phyloP scores from a whole-genome alignment of 2,888 invertebrate genomes.

The Parthenolecanium corni region DNA sequence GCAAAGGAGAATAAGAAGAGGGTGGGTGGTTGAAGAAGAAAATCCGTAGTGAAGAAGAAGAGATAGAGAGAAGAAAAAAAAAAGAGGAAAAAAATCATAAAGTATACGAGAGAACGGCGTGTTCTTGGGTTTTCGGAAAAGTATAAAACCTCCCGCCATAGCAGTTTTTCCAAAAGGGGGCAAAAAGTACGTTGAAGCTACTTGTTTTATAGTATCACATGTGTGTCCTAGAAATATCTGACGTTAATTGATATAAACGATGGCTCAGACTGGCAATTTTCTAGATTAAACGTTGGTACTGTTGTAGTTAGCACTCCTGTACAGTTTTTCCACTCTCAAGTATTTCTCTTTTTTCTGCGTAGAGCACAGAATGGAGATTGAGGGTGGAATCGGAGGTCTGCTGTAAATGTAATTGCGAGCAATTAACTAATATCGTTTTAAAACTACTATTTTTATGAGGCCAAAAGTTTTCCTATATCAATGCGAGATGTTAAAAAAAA shows the following conservation, averaged over 20 bases:
- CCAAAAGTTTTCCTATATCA: too few species aligned
- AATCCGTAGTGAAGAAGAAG: neutral
- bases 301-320: slow-evolving; percentile 26
- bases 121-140: neutral
- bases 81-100: slow-evolving; percentile 5
- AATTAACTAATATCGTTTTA: slow-evolving; percentile 19
- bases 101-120: slow-evolving; percentile 9
- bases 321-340: slow-evolving; percentile 16
- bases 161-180: neutral
- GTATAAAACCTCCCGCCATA: slow-evolving; percentile 5
- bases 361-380: too few species aligned
- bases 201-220: slow-evolving; percentile 32
- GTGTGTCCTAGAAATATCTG: slow-evolving; percentile 37
- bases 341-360: slow-evolving; percentile 10
- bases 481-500: too few species aligned
- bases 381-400: neutral
- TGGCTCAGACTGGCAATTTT: slow-evolving; percentile 46
- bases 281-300: slow-evolving; percentile 50
- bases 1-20: too few species aligned
- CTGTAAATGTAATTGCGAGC: slow-evolving; percentile 23
- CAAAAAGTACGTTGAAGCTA: slow-evolving; percentile 13
- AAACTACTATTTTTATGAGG: neutral
- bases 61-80: neutral
- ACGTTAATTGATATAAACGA: slow-evolving; percentile 53
- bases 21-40: neutral